Evolutionary conservation across 2,797 vertebrate genomes (phyloP), one percentile per base, ranked within the genome.

Genomic region (Gymnoscopelus braueri): DNA sequence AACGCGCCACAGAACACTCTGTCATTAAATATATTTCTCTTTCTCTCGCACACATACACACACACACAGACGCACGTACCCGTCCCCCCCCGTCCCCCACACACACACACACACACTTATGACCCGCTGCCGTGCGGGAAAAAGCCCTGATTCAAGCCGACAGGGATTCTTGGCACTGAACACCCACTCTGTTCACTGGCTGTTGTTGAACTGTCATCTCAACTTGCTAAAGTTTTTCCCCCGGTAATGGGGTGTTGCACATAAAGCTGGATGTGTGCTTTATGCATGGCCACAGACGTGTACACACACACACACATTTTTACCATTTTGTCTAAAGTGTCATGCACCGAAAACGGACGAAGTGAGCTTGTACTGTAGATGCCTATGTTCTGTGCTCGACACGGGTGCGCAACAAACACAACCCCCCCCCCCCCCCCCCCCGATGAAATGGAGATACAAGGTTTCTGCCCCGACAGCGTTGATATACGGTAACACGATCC

Each of bases 141-240:
- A 72, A 84, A 75, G 65, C 78, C 47, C 79, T 75, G 90, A 92
- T 91, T 87, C 76, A 87, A 88, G 80, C 72, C 35, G 76, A 83
- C 75, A 73, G 86, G 82, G 77, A 87, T 91, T 91, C 85, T 85
- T 87, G 84, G 83, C 82, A 79, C 77, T 77, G 81, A 63, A 71
- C 71, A 61, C 81, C 81, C 81, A 78, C 87, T 88, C 82, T 77
- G 75, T 86, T 7, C 82, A 84, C 74, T 83, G 84, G 79, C 87
- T 86, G 85, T 85, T 63, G 85, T 72, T 87, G 68, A 76, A 84
- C 84, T 81, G 87, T 88, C 83, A 81, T 71, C 78, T 77, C 74
- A 69, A 2, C 75, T 82, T 57, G 72, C 81, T 70, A 29, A 84
- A 81, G 65, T 81, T 83, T 75, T 72, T 72, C 60, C 67, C 67